A percentile compares a stretch with the other conserved stretches of the same genome.
phyloP scores from a whole-genome alignment of 2,888 invertebrate species.

The Galerucella pusilla region DNA sequence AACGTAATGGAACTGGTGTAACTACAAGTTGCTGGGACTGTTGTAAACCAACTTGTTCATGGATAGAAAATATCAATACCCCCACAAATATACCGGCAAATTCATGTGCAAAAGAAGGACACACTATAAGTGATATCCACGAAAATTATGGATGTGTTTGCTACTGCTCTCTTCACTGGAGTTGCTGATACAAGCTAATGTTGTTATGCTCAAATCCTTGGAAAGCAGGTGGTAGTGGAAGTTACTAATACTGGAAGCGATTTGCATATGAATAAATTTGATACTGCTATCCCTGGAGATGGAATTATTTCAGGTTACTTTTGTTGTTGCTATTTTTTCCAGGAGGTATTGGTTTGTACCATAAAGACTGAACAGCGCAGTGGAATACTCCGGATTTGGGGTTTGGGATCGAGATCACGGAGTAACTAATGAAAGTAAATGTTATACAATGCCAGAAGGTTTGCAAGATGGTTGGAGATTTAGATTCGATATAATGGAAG shows the following conservation, averaged over 20 bases:
- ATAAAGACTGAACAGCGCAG: conserved; percentile 4
- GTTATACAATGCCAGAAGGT: neutral
- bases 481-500: conserved; percentile 6
- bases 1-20: neutral
- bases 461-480: conserved; percentile 11
- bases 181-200: neutral
- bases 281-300: conserved; percentile 17
- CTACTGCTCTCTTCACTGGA: neutral
- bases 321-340: too few species aligned
- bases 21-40: conserved; percentile 2
- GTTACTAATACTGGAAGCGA: conserved; percentile 19
- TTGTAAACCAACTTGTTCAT: neutral
- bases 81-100: neutral
- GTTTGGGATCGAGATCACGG: conserved; percentile 10
- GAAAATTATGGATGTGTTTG: conserved; percentile 15
- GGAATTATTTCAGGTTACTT: too few species aligned
- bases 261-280: neutral
- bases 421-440: neutral
- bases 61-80: neutral
- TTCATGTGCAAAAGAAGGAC: neutral
- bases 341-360: conserved; percentile 12
- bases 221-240: conserved; percentile 9
- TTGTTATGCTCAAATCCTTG: neutral
- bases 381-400: conserved; percentile 3
- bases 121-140: neutral